Conservation (phyloP, 1,140 invertebrate genomes). For the Sycophila sp. region DNA sequence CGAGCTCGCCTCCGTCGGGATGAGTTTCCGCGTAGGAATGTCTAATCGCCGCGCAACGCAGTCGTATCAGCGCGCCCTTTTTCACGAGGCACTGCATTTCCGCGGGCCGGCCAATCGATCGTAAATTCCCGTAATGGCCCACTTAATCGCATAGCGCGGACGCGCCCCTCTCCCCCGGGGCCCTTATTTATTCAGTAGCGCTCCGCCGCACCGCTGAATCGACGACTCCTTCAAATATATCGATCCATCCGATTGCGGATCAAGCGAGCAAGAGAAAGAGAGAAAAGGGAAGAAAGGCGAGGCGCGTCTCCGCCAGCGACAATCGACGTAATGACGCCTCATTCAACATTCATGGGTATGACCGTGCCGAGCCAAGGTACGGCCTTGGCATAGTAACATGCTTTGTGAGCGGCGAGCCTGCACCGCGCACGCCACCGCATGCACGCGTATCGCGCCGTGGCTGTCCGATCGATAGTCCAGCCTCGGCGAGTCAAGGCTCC, state of each 20-base stretch:
- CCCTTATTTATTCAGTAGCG: not conserved
- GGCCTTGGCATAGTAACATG: slow-evolving; percentile 61
- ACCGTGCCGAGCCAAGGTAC: slow-evolving; percentile 51
- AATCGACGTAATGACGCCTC: slow-evolving; percentile 54
- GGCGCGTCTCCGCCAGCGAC: not conserved
- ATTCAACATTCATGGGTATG: slow-evolving; percentile 58
- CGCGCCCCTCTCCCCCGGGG: not conserved
- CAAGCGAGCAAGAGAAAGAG: no score
- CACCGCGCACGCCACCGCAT: slow-evolving; percentile 17
- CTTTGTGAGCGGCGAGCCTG: slow-evolving; percentile 46
- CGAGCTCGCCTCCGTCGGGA: no score
- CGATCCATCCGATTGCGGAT: no score
- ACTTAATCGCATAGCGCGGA: not conserved
- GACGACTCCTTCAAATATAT: not conserved
- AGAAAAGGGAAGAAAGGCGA: not conserved
- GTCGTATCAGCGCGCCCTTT: no score
- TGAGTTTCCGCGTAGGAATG: no score
- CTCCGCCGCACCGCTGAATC: not conserved
- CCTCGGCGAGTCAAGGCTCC: slow-evolving; percentile 43
- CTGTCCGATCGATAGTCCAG: slow-evolving; percentile 43
- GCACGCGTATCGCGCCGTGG: not conserved
- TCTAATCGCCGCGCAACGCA: no score
- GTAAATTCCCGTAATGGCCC: slow-evolving; percentile 24
- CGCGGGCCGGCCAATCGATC: slow-evolving; percentile 11
- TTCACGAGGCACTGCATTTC: not conserved